Base-by-base conservation (phyloP, 2,888 invertebrate species). In the Synanthedon andrenaeformis region DNA sequence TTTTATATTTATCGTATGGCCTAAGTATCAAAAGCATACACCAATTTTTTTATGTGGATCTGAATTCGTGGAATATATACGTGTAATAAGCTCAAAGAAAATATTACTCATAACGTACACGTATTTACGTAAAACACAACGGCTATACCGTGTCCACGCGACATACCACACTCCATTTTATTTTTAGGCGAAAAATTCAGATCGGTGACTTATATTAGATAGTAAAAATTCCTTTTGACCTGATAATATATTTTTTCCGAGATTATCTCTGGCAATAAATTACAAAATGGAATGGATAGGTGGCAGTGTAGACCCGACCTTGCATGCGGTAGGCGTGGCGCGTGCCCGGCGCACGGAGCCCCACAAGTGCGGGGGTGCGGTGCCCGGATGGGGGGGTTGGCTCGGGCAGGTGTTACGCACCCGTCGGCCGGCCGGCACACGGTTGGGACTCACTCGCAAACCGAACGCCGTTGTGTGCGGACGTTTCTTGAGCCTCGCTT, bases 291-390 rank as follows among this genome's bases (percentile, higher is more conserved):
- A 54, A 52, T 41, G 17, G 52, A 54, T 54, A 54, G 56, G 41
- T 52, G 13, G 48, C 48, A 14, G 45, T 45, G 57, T 57, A 58
- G 58, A 58, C 56, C 53, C 56, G 59, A 52, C 58, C 56, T 54
- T 57, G 62, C 57, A 62, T 57, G 62, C 45, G 45, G 45, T 49
- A 73, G 82, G 81, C 79, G 79, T 74, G 79, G 72, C 76, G 70
- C 72, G 71, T 67, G 72, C 60, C 62, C 54, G 64, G 51, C 53
- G 42, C 52, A 62, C 67, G 79, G 76, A 82, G 80, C 87, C 86
- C 78, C 80, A 81, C 87, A 83, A 84, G 82, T 84, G 84, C 81
- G 73, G 59, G 59, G 56, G 60, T 58, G 55, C 57, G 59, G 57
- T 60, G 62, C 59, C 69, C 60, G 67, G 63, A 67, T 63, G 62